These are phyloP conservation scores for Euura lappo DNA, from an alignment of 1,140 invertebrate genomes.

Conservation along the genomic window DNA sequence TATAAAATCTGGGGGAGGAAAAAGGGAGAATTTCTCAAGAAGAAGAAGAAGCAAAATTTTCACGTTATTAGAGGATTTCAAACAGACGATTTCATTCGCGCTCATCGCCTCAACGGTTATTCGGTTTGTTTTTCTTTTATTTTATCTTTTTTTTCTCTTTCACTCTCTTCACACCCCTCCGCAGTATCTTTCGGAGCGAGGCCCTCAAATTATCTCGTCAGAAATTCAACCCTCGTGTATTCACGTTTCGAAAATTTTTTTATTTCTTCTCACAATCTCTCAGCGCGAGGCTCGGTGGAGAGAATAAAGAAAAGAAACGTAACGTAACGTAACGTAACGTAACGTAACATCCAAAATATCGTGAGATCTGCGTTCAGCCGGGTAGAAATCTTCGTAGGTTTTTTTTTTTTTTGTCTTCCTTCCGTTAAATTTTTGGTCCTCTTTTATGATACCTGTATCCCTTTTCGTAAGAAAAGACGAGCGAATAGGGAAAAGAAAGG, in stretches of 20 bases:
- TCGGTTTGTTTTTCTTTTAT: background rate
- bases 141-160: background rate
- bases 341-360: no score
- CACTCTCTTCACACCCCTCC: background rate
- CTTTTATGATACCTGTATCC: no score
- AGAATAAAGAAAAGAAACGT: no score
- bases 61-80: conserved; percentile 1
- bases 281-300: no score
- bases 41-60: conserved; percentile 1
- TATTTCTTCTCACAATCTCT: background rate
- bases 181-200: background rate
- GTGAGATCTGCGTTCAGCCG: no score
- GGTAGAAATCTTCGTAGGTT: no score
- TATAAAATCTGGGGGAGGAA: background rate
- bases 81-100: background rate
- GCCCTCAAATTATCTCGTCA: background rate
- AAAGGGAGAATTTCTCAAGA: background rate
- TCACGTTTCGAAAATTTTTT: background rate
- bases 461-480: background rate
- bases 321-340: no score
- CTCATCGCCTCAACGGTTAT: background rate
- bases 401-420: no score
- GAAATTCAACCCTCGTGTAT: conserved; percentile 3
- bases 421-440: no score
- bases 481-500: background rate